Conservation (phyloP, 2,888 invertebrate genomes). For the Blastobasis adustella region DNA sequence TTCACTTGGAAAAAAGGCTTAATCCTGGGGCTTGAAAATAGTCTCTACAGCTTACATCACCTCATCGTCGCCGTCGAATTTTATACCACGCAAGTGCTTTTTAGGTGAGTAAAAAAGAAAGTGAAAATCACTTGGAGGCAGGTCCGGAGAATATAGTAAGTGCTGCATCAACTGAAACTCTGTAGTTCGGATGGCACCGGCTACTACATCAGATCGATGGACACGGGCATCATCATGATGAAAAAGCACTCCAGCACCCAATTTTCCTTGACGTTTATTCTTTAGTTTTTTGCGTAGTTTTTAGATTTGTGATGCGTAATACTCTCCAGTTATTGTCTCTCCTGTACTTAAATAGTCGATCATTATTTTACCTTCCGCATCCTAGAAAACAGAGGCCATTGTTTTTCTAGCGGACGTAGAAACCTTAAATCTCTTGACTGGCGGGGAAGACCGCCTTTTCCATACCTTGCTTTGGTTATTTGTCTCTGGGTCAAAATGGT, state of each 20-base stretch:
- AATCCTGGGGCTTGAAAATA: not conserved
- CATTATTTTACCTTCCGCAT: slow-evolving; percentile 1
- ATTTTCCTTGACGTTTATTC: not conserved
- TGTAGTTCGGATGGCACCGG: slow-evolving; percentile 1
- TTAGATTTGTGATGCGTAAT: not conserved
- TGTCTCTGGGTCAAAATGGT: too few species aligned
- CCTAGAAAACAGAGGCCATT: not conserved
- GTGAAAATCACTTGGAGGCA: slow-evolving; percentile 1
- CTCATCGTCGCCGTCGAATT: not conserved
- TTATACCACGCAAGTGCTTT: slow-evolving; percentile 2
- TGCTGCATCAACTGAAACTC: slow-evolving; percentile 2
- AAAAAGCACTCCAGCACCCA: slow-evolving; percentile 2
- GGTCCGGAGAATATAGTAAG: slow-evolving; percentile 1
- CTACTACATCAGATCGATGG: slow-evolving; percentile 2
- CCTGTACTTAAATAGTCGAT: not conserved
- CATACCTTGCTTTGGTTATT: not conserved
- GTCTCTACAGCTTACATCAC: not conserved
- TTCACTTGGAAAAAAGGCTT: not conserved
- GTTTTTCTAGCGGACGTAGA: slow-evolving; percentile 1
- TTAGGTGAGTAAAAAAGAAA: slow-evolving; percentile 1
- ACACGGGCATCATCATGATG: slow-evolving; percentile 1
- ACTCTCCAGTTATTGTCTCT: not conserved
- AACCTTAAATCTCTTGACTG: not conserved
- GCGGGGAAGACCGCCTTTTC: not conserved
- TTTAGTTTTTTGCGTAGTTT: slow-evolving; percentile 1